A percentile compares a stretch with the other conserved stretches of the same genome.
These are phyloP conservation scores for Eurypyga helias DNA, from an alignment of 2,113 vertebrate genomes.

Conservation along the genomic window DNA sequence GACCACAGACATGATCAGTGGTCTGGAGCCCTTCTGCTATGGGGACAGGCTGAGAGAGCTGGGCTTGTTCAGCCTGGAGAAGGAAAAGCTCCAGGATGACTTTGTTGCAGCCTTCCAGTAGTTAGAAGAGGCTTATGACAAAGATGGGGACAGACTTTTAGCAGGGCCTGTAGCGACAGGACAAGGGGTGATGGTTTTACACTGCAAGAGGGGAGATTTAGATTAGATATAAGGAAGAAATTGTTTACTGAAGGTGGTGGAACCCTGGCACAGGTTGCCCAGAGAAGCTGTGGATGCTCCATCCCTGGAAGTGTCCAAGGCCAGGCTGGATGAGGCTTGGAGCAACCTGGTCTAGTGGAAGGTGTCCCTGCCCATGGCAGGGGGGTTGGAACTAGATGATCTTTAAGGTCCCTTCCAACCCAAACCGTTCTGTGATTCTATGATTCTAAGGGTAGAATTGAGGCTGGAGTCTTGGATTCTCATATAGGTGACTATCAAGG, in stretches of 20 bases:
- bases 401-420: rapidly evolving
- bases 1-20: rapidly evolving
- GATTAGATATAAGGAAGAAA: rapidly evolving
- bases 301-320: not conserved
- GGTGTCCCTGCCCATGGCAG: rapidly evolving
- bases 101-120: rapidly evolving
- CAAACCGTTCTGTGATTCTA: rapidly evolving
- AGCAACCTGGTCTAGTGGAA: rapidly evolving
- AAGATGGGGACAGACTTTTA: not conserved
- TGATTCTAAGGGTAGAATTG: not conserved
- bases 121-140: too few species aligned
- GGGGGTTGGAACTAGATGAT: rapidly evolving
- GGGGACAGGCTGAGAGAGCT: not conserved
- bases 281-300: not conserved
- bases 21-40: not conserved
- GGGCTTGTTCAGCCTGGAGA: not conserved
- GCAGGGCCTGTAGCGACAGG: rapidly evolving
- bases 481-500: not conserved
- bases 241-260: rapidly evolving
- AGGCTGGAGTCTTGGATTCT: not conserved
- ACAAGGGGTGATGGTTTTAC: not conserved
- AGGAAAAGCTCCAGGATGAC: not conserved
- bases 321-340: not conserved
- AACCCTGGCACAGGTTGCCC: not conserved
- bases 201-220: not conserved